Conservation (phyloP, 2,888 invertebrate genomes). For the Sinhomidia bicolor region DNA sequence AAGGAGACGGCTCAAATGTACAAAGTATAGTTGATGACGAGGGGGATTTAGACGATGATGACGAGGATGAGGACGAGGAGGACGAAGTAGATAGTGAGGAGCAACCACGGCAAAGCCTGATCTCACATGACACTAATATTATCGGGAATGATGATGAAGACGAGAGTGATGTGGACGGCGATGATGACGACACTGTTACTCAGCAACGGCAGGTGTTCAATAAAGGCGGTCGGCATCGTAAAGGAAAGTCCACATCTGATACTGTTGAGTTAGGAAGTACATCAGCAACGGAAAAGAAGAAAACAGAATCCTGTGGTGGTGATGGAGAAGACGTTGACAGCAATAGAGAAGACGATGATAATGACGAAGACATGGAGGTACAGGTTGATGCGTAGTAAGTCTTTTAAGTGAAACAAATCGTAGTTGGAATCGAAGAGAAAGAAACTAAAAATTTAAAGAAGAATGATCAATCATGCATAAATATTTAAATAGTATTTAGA, state of each 20-base stretch:
- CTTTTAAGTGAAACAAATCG: neutral
- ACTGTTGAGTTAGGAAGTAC: neutral
- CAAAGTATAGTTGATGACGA: slow-evolving; percentile 56
- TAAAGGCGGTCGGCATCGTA: neutral
- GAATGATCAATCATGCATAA: neutral
- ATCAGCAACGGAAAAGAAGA: neutral
- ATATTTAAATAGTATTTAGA: neutral
- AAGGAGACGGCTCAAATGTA: slow-evolving; percentile 36
- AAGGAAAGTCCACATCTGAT: neutral
- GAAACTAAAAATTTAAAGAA: neutral
- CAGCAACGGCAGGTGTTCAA: slow-evolving; percentile 40
- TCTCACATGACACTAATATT: neutral
- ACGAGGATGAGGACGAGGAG: slow-evolving; percentile 51
- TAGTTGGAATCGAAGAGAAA: neutral
- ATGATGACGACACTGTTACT: slow-evolving; percentile 20
- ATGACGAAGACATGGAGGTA: slow-evolving; percentile 39
- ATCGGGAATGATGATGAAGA: neutral
- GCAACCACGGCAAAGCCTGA: slow-evolving; percentile 27
- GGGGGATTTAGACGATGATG: slow-evolving; percentile 57
- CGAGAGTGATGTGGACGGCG: slow-evolving; percentile 56
- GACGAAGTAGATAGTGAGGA: slow-evolving; percentile 49
- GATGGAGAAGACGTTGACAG: neutral
- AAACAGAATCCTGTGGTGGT: neutral
- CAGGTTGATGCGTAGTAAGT: slow-evolving; percentile 51
- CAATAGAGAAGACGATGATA: slow-evolving; percentile 60